These are phyloP conservation scores for Lophius piscatorius DNA, from an alignment of 2,113 vertebrate species.

Conservation along the genomic window DNA sequence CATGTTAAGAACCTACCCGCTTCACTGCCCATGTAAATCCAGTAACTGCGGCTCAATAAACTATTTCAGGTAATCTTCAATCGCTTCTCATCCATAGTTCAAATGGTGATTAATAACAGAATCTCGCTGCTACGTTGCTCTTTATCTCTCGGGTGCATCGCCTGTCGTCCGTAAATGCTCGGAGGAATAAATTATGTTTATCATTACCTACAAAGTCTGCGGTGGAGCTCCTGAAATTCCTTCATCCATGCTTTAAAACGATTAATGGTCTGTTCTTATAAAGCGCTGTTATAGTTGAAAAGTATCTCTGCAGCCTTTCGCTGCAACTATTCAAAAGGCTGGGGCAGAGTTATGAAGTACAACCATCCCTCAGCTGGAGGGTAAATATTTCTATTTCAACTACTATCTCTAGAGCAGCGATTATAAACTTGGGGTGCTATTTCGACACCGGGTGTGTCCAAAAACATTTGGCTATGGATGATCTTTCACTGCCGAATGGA, in stretches of 20 bases:
- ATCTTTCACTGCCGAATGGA: slow-evolving; percentile 40
- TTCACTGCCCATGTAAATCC: slow-evolving; percentile 34
- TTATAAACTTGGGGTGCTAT: slow-evolving; percentile 31
- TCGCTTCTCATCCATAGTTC: slow-evolving; percentile 40
- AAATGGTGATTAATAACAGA: slow-evolving; percentile 66
- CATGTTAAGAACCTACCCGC: neutral
- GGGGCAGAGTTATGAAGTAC: slow-evolving; percentile 22
- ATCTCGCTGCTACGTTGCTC: slow-evolving; percentile 40
- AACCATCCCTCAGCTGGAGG: slow-evolving; percentile 50
- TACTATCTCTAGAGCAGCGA: slow-evolving; percentile 17
- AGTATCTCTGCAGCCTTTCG: slow-evolving; percentile 22
- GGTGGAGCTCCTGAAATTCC: slow-evolving; percentile 37
- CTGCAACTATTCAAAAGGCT: slow-evolving; percentile 49
- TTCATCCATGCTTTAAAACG: slow-evolving; percentile 44
- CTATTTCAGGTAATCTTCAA: slow-evolving; percentile 39
- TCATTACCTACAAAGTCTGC: slow-evolving; percentile 51
- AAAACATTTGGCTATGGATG: slow-evolving; percentile 11
- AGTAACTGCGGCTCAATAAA: slow-evolving; percentile 49
- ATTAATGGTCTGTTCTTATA: too few species aligned
- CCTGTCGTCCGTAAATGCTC: slow-evolving; percentile 24
- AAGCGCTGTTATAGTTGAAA: slow-evolving; percentile 48
- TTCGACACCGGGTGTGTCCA: slow-evolving; percentile 33
- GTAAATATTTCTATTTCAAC: slow-evolving; percentile 53
- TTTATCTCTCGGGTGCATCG: slow-evolving; percentile 46
- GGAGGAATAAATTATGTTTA: slow-evolving; percentile 48